Conservation (phyloP, 2,797 vertebrate genomes). For the Dendrocincla tyrannina region DNA sequence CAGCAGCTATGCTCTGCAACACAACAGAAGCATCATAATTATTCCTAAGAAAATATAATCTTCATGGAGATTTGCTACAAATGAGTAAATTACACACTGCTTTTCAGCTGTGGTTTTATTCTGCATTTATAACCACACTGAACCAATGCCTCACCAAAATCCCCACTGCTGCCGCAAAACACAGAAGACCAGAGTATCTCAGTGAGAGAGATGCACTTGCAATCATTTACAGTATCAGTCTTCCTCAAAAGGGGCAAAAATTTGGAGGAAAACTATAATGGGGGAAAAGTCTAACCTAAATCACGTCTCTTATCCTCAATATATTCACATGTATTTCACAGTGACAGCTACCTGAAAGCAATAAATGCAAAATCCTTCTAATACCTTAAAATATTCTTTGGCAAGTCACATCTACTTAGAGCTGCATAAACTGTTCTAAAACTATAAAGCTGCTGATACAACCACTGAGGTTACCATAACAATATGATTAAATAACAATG, state of each 20-base stretch:
- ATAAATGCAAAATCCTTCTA: not conserved
- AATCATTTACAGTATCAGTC: not conserved
- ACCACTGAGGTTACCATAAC: not conserved
- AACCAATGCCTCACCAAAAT: not conserved
- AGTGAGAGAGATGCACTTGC: not conserved
- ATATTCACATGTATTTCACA: not conserved
- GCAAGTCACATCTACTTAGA: conserved; percentile 20
- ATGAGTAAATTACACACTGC: not conserved
- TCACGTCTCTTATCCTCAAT: not conserved
- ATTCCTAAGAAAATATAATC: not conserved
- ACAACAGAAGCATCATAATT: conserved; percentile 14
- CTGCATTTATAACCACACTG: not conserved
- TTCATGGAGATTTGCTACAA: not conserved
- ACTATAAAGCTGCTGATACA: not conserved
- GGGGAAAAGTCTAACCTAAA: not conserved
- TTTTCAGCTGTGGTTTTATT: not conserved
- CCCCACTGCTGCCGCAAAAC: not conserved
- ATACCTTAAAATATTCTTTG: conserved; percentile 35
- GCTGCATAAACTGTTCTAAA: not conserved
- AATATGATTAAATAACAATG: not conserved
- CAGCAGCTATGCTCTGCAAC: conserved; percentile 84
- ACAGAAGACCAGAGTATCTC: not conserved
- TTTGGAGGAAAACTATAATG: not conserved
- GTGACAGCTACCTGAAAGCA: not conserved
- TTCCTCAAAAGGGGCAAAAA: not conserved